Percentiles rank a stretch among this genome's conserved stretches.
Evolutionary conservation across 1,140 invertebrate genomes (phyloP).

Genomic region (Dendrolimus kikuchii): DNA sequence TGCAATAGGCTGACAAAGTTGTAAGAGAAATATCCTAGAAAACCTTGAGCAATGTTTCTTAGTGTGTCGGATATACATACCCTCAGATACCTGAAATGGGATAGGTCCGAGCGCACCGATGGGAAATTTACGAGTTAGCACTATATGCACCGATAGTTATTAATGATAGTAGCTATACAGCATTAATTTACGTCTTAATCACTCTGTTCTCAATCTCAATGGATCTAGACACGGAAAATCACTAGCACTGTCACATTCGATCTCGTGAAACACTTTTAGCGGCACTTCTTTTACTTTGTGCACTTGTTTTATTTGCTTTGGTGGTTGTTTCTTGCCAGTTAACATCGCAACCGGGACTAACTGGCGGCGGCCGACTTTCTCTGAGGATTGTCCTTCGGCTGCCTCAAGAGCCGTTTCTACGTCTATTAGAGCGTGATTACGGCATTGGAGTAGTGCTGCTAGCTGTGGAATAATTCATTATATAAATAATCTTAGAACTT

Average conservation of each 20-base stretch:
- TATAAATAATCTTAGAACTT: no score
- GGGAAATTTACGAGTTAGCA: no score
- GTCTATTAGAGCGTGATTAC: conserved; percentile 57
- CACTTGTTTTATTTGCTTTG: conserved; percentile 12
- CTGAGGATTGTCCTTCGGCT: conserved; percentile 41
- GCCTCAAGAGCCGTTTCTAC: conserved; percentile 61
- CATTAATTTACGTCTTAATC: conserved; percentile 49
- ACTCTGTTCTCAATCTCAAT: conserved; percentile 53
- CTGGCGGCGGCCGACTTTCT: conserved; percentile 27
- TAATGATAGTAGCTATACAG: conserved; percentile 53
- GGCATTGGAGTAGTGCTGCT: conserved; percentile 51
- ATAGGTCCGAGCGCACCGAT: no score
- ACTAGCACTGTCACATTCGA: conserved; percentile 36
- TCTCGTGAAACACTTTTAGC: conserved; percentile 52
- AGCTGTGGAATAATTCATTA: conserved; percentile 25
- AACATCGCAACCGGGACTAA: conserved; percentile 38
- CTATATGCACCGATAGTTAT: not conserved
- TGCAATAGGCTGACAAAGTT: no score
- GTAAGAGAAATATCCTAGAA: no score
- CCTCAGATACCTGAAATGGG: no score
- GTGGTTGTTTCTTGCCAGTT: conserved; percentile 2
- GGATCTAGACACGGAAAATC: conserved; percentile 54
- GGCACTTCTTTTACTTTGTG: conserved; percentile 49
- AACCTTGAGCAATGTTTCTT: no score
- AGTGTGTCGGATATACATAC: no score